Base-by-base conservation (phyloP, 2,797 vertebrate genomes). In the Halcyon smyrnensis region DNA sequence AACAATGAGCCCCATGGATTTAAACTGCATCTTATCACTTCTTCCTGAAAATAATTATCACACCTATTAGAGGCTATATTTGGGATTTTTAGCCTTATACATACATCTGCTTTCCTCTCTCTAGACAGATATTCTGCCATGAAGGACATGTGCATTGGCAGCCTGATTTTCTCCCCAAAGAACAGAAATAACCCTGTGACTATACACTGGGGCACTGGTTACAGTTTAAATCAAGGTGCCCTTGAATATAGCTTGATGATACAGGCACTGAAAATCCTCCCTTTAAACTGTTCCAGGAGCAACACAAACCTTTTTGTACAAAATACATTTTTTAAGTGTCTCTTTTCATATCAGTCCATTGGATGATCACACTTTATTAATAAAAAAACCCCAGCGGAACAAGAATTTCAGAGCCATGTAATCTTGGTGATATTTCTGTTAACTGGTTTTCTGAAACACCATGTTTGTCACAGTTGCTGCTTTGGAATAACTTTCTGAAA, bases 11-110 rank as follows among this genome's bases (percentile, higher is more conserved):
- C 92, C 95, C 59, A 71, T 34, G 96, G 96, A 96, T 92, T 97
- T 96, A 81, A 95, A 94, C 60, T 75, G 94, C 94, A 93, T 95
- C 94, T 94, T 94, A 93, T 11, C 75, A 65, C 71, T 95, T 95
- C 86, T 90, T 73, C 96, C 84, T 63, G 88, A 95, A 96, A 97
- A 97, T 97, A 97, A 97, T 97, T 97, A 95, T 94, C 94, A 62
- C 88, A 95, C 88, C 93, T 97, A 95, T 96, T 96, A 93, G 75
- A 95, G 68, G 71, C 88, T 95, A 84, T 95, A 93, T 96, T 95
- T 97, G 90, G 93, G 81, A 91, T 87, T 95, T 95, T 94, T 93
- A 92, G 78, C 25, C 64, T 85, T 94, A 43, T 15, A 89, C 78
- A 48, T 92, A 65, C 83, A 94, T 94, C 93, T 95, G 84, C 88